These are phyloP conservation scores for Ia io DNA, from an alignment of 2,113 vertebrate genomes.

Conservation along the genomic window DNA sequence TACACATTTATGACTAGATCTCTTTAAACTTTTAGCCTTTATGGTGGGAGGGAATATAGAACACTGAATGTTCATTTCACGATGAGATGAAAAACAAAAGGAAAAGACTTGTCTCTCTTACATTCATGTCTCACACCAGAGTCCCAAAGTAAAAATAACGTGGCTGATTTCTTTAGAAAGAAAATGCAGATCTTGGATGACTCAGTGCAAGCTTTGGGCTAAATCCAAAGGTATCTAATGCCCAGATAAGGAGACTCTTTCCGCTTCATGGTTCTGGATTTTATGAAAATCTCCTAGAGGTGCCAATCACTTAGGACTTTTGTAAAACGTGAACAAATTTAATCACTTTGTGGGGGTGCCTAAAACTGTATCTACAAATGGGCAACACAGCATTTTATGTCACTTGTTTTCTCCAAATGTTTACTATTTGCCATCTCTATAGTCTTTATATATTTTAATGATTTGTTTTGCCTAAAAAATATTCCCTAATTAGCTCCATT, in stretches of 20 bases:
- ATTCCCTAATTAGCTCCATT: not conserved
- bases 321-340: not conserved
- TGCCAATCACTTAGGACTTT: not conserved
- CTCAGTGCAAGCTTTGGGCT: constrained; percentile 31
- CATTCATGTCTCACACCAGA: not conserved
- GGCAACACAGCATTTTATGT: not conserved
- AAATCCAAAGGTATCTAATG: not conserved
- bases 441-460: not conserved
- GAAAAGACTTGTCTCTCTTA: not conserved
- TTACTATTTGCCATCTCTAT: not conserved
- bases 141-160: constrained; percentile 12
- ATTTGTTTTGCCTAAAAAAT: not conserved
- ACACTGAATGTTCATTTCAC: constrained; percentile 6
- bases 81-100: not conserved
- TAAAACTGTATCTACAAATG: not conserved
- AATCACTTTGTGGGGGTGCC: not conserved
- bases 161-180: constrained; percentile 16
- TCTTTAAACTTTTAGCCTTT: constrained; percentile 17
- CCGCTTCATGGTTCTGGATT: not conserved
- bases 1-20: constrained; percentile 1
- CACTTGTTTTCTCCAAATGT: not conserved
- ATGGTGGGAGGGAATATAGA: not conserved
- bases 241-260: not conserved
- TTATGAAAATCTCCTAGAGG: not conserved
- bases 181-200: constrained; percentile 27